Conservation (phyloP, 2,797 vertebrate genomes). For the Schizopygopsis pylzovi region DNA sequence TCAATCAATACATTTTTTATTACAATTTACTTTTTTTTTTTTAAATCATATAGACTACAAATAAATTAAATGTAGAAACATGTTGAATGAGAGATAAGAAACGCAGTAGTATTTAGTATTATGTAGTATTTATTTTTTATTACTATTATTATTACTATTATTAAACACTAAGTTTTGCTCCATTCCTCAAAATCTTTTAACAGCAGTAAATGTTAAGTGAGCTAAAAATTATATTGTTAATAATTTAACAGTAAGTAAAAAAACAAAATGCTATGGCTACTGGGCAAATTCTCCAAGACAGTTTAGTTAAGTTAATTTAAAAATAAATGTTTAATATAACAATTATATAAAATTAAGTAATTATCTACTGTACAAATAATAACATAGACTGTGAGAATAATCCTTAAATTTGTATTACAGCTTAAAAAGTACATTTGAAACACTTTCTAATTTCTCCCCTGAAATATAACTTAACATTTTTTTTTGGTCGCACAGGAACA, state of each 20-base stretch:
- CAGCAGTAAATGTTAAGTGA: background rate
- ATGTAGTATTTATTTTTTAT: background rate
- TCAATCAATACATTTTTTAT: background rate
- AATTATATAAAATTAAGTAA: background rate
- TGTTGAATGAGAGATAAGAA: background rate
- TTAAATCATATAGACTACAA: background rate
- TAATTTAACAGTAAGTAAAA: background rate
- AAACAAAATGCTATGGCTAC: background rate
- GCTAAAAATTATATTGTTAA: background rate
- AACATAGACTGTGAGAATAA: background rate
- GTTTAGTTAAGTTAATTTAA: background rate
- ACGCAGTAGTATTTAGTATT: too few species aligned
- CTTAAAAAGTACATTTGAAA: constrained; percentile 11
- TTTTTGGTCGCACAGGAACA: background rate
- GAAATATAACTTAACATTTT: background rate
- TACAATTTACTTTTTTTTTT: background rate
- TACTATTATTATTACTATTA: background rate
- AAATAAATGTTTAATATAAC: background rate
- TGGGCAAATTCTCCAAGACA: background rate
- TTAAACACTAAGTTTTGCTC: background rate
- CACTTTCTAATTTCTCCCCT: background rate
- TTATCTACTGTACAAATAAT: background rate
- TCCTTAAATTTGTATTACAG: background rate
- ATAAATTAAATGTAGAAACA: background rate
- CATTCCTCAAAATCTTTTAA: background rate